Evolutionary conservation across 2,888 invertebrate genomes (phyloP).

Genomic region (Timema cristinae): DNA sequence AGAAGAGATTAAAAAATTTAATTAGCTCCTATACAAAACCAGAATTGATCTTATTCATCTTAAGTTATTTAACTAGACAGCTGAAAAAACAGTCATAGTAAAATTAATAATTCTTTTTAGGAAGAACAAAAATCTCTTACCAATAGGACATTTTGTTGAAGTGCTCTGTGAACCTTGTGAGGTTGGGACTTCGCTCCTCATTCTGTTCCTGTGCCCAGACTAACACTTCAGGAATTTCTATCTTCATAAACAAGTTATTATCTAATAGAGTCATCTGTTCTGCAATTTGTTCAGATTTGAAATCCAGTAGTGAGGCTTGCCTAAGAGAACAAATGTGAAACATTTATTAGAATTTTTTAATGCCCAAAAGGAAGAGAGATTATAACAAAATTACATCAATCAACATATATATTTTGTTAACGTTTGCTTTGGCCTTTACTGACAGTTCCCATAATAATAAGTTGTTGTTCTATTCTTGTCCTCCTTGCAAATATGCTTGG

Average conservation of each 20-base stretch:
- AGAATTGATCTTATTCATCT: not conserved
- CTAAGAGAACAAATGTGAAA: conserved; percentile 34
- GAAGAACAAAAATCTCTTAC: conserved; percentile 46
- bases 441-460: too few species aligned
- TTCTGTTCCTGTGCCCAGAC: conserved; percentile 98
- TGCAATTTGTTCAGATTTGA: conserved; percentile 92
- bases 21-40: not conserved
- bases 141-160: conserved; percentile 99
- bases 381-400: too few species aligned
- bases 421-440: too few species aligned
- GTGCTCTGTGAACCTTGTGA: conserved; percentile 96
- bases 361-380: too few species aligned
- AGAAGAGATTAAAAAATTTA: too few species aligned
- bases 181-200: conserved; percentile 93
- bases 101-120: conserved; percentile 16
- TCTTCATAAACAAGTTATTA: conserved; percentile 90
- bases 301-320: conserved; percentile 72
- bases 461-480: too few species aligned
- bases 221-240: conserved; percentile 95
- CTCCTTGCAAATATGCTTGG: too few species aligned
- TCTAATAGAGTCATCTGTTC: conserved; percentile 98
- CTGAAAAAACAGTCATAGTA: not conserved
- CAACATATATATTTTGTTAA: too few species aligned
- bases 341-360: too few species aligned
- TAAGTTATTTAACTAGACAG: not conserved